Conservation (phyloP, 2,888 invertebrate genomes). For the Mesorhabditis spiculigera region DNA sequence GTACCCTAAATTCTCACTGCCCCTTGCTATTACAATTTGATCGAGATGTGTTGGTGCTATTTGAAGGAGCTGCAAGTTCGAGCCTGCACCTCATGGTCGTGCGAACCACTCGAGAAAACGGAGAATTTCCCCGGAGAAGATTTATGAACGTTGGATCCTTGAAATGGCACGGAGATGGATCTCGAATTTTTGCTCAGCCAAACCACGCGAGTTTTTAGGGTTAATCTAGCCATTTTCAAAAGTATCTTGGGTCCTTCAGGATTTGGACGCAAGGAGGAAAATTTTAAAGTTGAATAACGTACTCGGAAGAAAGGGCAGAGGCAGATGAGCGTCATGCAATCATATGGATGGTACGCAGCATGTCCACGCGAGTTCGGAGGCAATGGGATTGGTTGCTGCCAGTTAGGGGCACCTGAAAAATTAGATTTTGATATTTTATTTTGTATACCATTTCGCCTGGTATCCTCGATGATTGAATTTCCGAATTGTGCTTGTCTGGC, state of each 20-base stretch:
- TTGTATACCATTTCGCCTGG: not conserved
- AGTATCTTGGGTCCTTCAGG: not conserved
- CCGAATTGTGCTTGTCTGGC: slow-evolving; percentile 29
- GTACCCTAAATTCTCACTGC: slow-evolving; percentile 31
- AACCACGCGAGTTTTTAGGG: not conserved
- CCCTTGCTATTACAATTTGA: too few relatives aligned
- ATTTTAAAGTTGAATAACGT: not conserved
- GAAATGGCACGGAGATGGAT: too few relatives aligned
- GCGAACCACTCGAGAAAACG: too few relatives aligned
- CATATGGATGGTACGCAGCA: slow-evolving; percentile 54
- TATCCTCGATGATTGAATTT: slow-evolving; percentile 7
- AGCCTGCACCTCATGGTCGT: too few relatives aligned
- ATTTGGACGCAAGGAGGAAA: too few relatives aligned
- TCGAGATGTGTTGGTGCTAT: too few relatives aligned
- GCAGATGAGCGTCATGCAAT: slow-evolving; percentile 57
- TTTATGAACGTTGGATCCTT: too few relatives aligned
- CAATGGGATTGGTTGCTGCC: slow-evolving; percentile 56
- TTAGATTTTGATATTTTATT: slow-evolving; percentile 21
- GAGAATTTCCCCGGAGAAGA: too few relatives aligned
- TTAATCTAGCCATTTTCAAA: not conserved
- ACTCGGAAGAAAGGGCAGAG: slow-evolving; percentile 56
- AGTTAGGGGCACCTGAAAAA: slow-evolving; percentile 44
- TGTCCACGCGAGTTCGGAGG: slow-evolving; percentile 53
- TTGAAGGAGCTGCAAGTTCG: too few relatives aligned
- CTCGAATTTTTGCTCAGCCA: not conserved